Conservation (phyloP, 2,888 invertebrate genomes). For the Lingula anatina region DNA sequence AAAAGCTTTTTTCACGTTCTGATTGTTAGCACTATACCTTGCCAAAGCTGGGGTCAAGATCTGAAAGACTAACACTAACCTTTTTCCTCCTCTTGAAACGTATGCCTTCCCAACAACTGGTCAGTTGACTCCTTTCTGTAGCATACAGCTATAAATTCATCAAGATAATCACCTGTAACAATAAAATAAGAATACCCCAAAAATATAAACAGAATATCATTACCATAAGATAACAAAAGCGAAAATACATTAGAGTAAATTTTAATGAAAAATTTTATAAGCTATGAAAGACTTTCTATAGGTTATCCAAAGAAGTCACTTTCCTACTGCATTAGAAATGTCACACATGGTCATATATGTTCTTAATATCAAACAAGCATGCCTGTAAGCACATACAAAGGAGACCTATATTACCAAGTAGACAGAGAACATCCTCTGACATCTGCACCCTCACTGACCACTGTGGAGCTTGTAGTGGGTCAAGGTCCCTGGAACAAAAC, state of each 20-base stretch:
- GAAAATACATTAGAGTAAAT: too few relatives aligned
- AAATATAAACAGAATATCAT: too few relatives aligned
- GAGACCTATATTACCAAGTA: slow-evolving; percentile 66
- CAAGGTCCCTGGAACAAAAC: too few relatives aligned
- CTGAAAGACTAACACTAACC: slow-evolving; percentile 11
- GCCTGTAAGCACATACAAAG: too few relatives aligned
- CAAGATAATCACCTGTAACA: slow-evolving; percentile 62
- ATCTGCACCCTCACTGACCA: slow-evolving; percentile 61
- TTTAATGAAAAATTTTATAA: too few relatives aligned
- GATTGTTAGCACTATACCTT: too few relatives aligned
- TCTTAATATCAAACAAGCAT: neutral
- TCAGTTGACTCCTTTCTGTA: slow-evolving; percentile 47
- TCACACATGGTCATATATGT: neutral
- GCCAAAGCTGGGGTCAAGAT: too few relatives aligned
- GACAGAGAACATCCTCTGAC: slow-evolving; percentile 68
- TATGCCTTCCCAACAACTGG: slow-evolving; percentile 59
- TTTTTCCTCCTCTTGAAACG: slow-evolving; percentile 16
- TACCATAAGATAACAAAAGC: too few relatives aligned
- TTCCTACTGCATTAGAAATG: neutral
- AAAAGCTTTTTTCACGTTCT: too few relatives aligned
- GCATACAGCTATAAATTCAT: slow-evolving; percentile 67
- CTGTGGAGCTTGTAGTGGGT: slow-evolving; percentile 70
- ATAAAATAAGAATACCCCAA: too few relatives aligned
- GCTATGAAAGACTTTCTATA: too few relatives aligned
- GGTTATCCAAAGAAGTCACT: too few relatives aligned